Percentiles rank a stretch among this genome's conserved stretches.
These are phyloP conservation scores for Stylophora pistillata DNA, from an alignment of 64 coral and sea anemone genomes.

Conservation along the genomic window DNA sequence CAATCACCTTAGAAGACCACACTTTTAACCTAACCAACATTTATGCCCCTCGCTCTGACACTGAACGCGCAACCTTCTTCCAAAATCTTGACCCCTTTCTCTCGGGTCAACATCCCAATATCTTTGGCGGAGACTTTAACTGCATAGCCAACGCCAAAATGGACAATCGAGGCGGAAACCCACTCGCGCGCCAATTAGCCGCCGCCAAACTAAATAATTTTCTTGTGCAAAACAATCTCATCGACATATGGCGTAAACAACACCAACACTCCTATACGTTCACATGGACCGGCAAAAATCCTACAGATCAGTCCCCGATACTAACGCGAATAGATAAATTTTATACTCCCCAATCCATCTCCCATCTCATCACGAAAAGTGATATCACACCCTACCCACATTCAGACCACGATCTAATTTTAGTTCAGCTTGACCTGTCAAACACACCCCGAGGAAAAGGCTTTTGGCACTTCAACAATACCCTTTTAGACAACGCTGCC, in stretches of 20 bases:
- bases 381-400: neutral
- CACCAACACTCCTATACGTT: neutral
- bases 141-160: neutral
- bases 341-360: neutral
- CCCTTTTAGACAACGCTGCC: neutral
- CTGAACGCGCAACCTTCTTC: conserved; percentile 3
- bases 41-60: conserved; percentile 10
- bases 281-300: neutral
- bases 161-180: neutral
- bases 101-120: neutral
- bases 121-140: conserved; percentile 35
- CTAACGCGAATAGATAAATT: neutral
- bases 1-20: neutral
- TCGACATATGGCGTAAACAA: neutral
- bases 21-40: neutral
- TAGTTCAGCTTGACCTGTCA: neutral
- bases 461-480: conserved; percentile 5
- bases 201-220: neutral
- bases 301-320: neutral
- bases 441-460: neutral
- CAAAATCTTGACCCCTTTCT: neutral
- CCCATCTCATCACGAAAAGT: neutral
- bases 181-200: neutral
- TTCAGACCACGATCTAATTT: neutral
- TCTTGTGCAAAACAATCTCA: neutral